Percentiles rank a stretch among this genome's conserved stretches.
These are phyloP conservation scores for Eleginops maclovinus DNA, from an alignment of 2,113 vertebrate genomes.

Conservation along the genomic window DNA sequence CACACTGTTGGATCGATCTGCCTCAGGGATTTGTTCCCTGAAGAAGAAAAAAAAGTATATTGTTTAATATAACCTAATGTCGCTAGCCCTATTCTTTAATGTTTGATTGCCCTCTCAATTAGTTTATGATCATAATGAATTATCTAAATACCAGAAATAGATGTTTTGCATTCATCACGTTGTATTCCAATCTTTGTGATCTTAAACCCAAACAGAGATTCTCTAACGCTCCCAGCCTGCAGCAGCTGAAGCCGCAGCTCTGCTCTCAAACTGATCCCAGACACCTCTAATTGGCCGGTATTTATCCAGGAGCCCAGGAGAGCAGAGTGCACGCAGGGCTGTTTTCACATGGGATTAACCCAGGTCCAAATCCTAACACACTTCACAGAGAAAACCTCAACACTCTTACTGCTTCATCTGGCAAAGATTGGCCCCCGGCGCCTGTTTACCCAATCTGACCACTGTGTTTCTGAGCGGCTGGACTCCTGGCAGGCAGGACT, in stretches of 20 bases:
- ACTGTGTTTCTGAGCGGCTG: neutral
- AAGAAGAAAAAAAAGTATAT: neutral
- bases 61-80: neutral
- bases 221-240: too few relatives aligned
- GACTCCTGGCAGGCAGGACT: too few relatives aligned
- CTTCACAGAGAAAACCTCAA: slow-evolving; percentile 65
- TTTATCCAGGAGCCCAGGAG: slow-evolving; percentile 75
- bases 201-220: neutral
- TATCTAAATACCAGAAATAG: neutral
- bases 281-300: slow-evolving; percentile 77
- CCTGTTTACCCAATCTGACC: slow-evolving; percentile 55
- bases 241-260: slow-evolving; percentile 22
- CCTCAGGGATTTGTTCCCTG: neutral
- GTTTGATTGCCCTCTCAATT: neutral
- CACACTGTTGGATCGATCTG: neutral
- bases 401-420: slow-evolving; percentile 65
- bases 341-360: slow-evolving; percentile 83
- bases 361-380: slow-evolving; percentile 65
- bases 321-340: slow-evolving; percentile 68
- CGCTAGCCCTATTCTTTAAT: neutral
- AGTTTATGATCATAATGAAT: neutral
- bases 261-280: slow-evolving; percentile 62
- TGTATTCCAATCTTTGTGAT: neutral
- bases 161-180: neutral
- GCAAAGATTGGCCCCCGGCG: slow-evolving; percentile 57